Evolutionary conservation across 2,888 invertebrate genomes (phyloP).

Genomic region (Apamea sordens): DNA sequence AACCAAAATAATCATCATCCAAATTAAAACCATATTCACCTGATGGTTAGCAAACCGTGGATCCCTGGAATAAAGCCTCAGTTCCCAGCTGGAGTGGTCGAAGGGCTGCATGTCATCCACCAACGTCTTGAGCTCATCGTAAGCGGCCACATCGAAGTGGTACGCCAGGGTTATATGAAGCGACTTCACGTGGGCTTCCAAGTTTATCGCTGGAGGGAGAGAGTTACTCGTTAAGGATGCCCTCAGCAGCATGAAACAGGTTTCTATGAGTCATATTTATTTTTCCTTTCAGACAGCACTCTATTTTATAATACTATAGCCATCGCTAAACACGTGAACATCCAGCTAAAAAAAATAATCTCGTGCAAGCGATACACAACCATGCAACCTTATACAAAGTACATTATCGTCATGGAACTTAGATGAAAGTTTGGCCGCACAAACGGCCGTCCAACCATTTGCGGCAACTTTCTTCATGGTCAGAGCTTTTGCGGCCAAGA

Average conservation of each 20-base stretch:
- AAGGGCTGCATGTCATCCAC: conserved; percentile 93
- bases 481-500: background rate
- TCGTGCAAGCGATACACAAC: background rate
- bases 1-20: background rate
- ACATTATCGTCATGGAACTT: background rate
- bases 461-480: background rate
- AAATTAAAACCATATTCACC: conserved; percentile 50
- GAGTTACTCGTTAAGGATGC: conserved; percentile 3
- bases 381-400: too few species aligned
- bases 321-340: background rate
- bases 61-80: conserved; percentile 96
- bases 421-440: background rate
- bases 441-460: background rate
- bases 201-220: conserved; percentile 91
- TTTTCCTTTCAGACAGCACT: background rate
- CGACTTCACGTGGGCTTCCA: conserved; percentile 95
- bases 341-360: background rate
- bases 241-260: background rate
- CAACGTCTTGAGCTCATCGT: conserved; percentile 92
- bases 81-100: conserved; percentile 94
- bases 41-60: conserved; percentile 93
- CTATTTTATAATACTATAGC: background rate
- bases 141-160: conserved; percentile 94
- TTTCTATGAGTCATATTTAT: background rate
- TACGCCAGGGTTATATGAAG: conserved; percentile 97